Evolutionary conservation across 2,888 invertebrate genomes (phyloP).

Genomic region (Rapana venosa): DNA sequence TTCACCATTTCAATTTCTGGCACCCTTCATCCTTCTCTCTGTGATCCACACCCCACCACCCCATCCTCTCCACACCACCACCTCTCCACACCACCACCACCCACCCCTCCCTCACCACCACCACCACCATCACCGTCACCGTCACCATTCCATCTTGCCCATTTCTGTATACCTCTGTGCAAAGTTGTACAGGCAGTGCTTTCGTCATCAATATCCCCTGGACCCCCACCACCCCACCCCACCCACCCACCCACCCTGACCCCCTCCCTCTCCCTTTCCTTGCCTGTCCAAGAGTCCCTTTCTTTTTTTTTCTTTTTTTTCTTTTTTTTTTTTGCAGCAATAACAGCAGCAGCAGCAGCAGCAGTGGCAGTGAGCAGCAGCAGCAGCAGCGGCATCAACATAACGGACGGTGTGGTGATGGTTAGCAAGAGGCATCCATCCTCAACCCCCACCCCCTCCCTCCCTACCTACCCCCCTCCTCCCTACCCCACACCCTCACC

Average conservation of each 20-base stretch:
- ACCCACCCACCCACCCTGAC: not conserved
- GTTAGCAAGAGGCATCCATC: not conserved
- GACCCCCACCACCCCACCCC: not conserved
- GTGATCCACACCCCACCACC: not conserved
- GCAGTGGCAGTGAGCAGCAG: not conserved
- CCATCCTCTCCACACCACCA: not conserved
- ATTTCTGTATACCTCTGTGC: not conserved
- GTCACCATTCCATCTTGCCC: not conserved
- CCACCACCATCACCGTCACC: not conserved
- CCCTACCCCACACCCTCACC: not conserved
- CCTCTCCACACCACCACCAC: not conserved
- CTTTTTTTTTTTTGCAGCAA: not conserved
- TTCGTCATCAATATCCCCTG: slow-evolving; percentile 8
- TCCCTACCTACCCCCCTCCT: not conserved
- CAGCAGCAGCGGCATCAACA: slow-evolving; percentile 33
- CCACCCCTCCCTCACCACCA: not conserved
- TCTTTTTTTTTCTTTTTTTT: not conserved
- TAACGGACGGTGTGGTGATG: slow-evolving; percentile 17
- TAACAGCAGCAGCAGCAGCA: slow-evolving; percentile 22
- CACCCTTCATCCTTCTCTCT: not conserved
- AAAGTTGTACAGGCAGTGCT: not conserved
- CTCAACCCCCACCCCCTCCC: not conserved
- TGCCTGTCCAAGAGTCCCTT: not conserved
- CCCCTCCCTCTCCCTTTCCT: not conserved
- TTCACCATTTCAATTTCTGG: not conserved